Evolutionary conservation across 2,797 vertebrate genomes (phyloP).

Genomic region (Apogon hyalosoma): DNA sequence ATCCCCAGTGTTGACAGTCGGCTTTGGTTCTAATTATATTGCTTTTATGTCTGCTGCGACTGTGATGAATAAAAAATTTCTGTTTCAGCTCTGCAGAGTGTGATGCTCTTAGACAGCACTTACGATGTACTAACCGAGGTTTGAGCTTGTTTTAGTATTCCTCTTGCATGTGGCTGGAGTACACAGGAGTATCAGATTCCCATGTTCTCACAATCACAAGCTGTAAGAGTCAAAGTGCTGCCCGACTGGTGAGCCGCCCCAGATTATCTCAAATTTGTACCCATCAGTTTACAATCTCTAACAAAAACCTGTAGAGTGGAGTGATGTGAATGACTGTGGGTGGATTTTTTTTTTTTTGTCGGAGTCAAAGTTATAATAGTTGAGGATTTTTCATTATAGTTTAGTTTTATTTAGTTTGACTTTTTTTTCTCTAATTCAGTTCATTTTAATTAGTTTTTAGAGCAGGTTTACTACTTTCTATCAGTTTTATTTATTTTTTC

Average conservation of each 20-base stretch:
- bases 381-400: too few species aligned
- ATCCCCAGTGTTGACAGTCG: slow-evolving; percentile 48
- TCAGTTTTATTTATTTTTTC: too few species aligned
- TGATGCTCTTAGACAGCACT: slow-evolving; percentile 41
- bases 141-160: slow-evolving; percentile 51
- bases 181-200: slow-evolving; percentile 37
- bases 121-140: slow-evolving; percentile 61
- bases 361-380: too few species aligned
- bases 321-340: slow-evolving; percentile 11
- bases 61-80: slow-evolving; percentile 62
- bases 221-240: slow-evolving; percentile 49
- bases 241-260: slow-evolving; percentile 45
- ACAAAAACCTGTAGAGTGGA: slow-evolving; percentile 10
- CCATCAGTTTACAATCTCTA: slow-evolving; percentile 38
- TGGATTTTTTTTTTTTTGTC: background rate
- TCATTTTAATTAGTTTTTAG: too few species aligned
- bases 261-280: slow-evolving; percentile 39
- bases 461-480: too few species aligned
- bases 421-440: too few species aligned
- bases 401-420: too few species aligned
- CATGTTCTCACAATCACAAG: slow-evolving; percentile 42
- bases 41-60: slow-evolving; percentile 25
- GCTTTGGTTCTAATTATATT: slow-evolving; percentile 55
- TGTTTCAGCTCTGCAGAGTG: too few species aligned
- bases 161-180: slow-evolving; percentile 45